phyloP scores from a whole-genome alignment of 2,888 invertebrate species.

The Orthonychiurus folsomi region DNA sequence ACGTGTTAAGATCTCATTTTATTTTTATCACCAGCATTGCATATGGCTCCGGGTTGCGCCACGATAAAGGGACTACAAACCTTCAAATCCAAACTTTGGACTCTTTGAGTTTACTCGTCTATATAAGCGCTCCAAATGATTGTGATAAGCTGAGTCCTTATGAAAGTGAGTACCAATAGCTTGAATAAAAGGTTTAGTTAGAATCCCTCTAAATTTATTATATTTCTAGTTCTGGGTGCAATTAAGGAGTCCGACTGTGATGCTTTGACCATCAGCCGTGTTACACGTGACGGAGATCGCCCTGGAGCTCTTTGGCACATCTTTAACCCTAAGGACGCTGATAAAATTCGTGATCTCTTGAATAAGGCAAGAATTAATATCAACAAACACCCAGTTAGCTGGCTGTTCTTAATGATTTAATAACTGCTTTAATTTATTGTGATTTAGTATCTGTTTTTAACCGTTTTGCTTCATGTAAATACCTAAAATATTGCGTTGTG shows the following conservation, averaged over 20 bases:
- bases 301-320: constrained; percentile 98
- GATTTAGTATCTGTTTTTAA: too few relatives aligned
- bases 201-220: not conserved
- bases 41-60: constrained; percentile 75
- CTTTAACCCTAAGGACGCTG: constrained; percentile 86
- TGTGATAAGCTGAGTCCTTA: not conserved
- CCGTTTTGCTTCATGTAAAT: too few relatives aligned
- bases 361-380: constrained; percentile 59
- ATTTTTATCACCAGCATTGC: too few relatives aligned
- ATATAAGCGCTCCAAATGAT: constrained; percentile 78
- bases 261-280: constrained; percentile 67
- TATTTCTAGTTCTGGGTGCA: constrained; percentile 47
- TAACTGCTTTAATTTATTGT: too few relatives aligned
- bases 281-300: constrained; percentile 61
- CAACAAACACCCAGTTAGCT: too few relatives aligned
- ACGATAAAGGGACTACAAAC: constrained; percentile 86
- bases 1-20: too few relatives aligned
- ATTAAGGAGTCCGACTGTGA: constrained; percentile 91
- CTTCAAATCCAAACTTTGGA: constrained; percentile 94
- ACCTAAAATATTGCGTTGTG: too few relatives aligned
- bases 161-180: not conserved
- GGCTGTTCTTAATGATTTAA: too few relatives aligned
- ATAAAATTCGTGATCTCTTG: constrained; percentile 86
- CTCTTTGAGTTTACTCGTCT: constrained; percentile 94
- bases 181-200: not conserved